phyloP scores from a whole-genome alignment of 2,797 vertebrate species.

The Babyrousa celebensis region DNA sequence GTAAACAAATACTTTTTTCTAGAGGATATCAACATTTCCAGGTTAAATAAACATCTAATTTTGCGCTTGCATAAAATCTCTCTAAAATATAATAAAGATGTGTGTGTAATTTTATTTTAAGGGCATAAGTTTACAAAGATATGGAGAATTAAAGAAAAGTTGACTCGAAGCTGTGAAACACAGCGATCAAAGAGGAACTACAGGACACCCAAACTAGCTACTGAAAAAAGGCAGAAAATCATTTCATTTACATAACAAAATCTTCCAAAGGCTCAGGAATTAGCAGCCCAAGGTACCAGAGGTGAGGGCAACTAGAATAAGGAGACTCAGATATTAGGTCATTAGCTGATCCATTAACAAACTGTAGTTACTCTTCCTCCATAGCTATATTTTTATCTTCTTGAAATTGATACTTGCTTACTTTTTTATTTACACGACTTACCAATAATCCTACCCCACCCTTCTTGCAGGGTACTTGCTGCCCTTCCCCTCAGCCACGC shows the following conservation, averaged over 20 bases:
- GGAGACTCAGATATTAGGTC: background rate
- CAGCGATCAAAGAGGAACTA: background rate
- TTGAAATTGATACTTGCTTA: constrained; percentile 36
- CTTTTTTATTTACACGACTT: constrained; percentile 23
- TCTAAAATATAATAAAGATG: constrained; percentile 34
- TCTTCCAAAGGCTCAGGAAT: constrained; percentile 15
- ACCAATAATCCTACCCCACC: background rate
- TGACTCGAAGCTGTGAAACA: constrained; percentile 9
- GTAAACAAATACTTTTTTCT: constrained; percentile 5
- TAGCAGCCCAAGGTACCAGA: background rate
- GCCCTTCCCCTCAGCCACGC: background rate
- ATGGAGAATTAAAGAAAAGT: background rate
- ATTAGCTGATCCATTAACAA: background rate
- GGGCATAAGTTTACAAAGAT: constrained; percentile 21
- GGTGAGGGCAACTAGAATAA: background rate
- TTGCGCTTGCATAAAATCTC: background rate
- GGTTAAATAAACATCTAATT: constrained; percentile 56
- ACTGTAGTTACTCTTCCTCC: background rate
- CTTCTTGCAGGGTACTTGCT: background rate
- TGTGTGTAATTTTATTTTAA: constrained; percentile 24
- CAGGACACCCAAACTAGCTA: background rate
- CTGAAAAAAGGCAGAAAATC: background rate
- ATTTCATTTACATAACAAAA: background rate
- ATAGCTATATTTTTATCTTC: constrained; percentile 57
- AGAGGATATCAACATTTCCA: background rate